A percentile compares a stretch with the other conserved stretches of the same genome.
These are phyloP conservation scores for Rana temporaria DNA, from an alignment of 2,113 vertebrate species.

Conservation along the genomic window DNA sequence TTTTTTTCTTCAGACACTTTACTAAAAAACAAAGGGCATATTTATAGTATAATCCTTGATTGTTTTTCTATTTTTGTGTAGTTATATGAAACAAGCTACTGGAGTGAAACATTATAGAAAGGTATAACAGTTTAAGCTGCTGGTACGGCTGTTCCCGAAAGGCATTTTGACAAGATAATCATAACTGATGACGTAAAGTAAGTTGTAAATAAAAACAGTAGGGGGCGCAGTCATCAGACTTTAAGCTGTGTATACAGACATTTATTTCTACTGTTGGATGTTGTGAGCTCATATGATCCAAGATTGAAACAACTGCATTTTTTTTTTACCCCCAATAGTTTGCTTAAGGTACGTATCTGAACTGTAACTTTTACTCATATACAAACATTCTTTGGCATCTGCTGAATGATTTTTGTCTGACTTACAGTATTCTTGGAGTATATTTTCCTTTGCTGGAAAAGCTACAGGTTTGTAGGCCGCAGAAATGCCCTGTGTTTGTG, in stretches of 20 bases:
- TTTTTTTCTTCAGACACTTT: no score
- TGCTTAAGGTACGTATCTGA: constrained; percentile 47
- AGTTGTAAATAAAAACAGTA: constrained; percentile 63
- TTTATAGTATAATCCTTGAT: constrained; percentile 42
- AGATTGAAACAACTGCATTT: constrained; percentile 28
- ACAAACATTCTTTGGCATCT: constrained; percentile 84
- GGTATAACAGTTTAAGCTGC: constrained; percentile 11
- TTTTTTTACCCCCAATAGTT: constrained; percentile 38
- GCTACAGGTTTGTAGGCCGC: constrained; percentile 73
- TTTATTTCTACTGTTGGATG: constrained; percentile 61
- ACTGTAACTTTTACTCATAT: constrained; percentile 60
- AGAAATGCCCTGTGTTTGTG: constrained; percentile 76
- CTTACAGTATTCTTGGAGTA: not conserved
- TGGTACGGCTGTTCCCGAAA: constrained; percentile 9
- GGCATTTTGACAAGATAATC: not conserved
- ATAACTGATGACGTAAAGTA: not conserved
- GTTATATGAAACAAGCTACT: constrained; percentile 51
- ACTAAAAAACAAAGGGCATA: no score
- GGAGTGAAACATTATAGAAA: not conserved
- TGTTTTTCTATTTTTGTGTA: constrained; percentile 51
- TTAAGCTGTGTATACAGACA: constrained; percentile 63
- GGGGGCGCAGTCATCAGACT: constrained; percentile 60
- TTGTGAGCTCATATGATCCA: constrained; percentile 46
- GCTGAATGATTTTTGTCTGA: constrained; percentile 67
- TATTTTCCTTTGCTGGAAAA: constrained; percentile 64